Evolutionary conservation across 2,888 invertebrate genomes (phyloP), one percentile per base, ranked within the genome.

Genomic region (Elegia similella): DNA sequence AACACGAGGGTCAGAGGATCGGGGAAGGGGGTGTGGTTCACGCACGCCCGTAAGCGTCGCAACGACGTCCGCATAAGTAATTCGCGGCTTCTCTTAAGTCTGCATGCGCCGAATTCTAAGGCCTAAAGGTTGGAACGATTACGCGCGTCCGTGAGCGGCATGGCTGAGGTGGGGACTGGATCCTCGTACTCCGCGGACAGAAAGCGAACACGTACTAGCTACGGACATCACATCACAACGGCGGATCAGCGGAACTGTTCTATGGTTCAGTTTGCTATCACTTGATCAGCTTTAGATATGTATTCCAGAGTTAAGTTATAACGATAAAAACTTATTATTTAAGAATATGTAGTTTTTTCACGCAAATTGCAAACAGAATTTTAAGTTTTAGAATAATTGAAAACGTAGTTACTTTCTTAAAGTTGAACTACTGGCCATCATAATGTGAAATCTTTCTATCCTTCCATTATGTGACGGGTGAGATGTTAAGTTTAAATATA

Each of bases 1-100:
- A 96, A 84, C 96, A 96, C 80, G 88, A 95, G 95, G 92, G 95
- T 95, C 72, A 94, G 93, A 80, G 94, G 94, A 86, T 94, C 93
- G 92, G 64, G 67, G 66, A 65, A 62, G 63, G 61, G 60, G 62
- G 70, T 59, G 73, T 73, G 72, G 69, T 69, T 72, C 76, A 70
- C 72, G 72, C 73, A 76, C 84, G 82, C 76, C 76, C 83, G 83
- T 76, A 77, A 80, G 82, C 83, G 80, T 76, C 76, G 75, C 69
- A 71, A 76, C 75, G 69, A 66, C 69, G 75, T 71, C 74, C 83
- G 78, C 78, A 78, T 76, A 62, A 66, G 62, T 66, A 73, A 75
- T 76, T 72, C 73, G 80, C 84, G 83, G 83, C 76, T 72, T 70
- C 72, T 84, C 62, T 78, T 67, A 76, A 76, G 73, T 76, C 70